Conservation (phyloP, 2,797 vertebrate species). For the Phrynocephalus vlangalii region DNA sequence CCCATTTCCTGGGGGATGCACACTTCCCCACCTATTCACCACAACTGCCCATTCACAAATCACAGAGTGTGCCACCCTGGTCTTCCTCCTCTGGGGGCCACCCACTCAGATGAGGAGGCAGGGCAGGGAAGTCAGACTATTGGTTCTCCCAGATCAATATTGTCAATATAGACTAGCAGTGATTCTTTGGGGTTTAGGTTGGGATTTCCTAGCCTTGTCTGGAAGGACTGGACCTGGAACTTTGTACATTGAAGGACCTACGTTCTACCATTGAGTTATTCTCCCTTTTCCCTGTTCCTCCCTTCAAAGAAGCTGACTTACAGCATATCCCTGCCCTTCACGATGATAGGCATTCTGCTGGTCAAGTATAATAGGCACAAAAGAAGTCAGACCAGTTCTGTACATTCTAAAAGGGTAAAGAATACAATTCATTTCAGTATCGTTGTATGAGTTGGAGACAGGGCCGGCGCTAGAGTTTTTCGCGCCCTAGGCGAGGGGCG, state of each 20-base stretch:
- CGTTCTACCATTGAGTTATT: background rate
- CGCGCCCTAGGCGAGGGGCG: too few species aligned
- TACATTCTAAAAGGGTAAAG: background rate
- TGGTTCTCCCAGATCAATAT: background rate
- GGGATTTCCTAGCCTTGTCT: background rate
- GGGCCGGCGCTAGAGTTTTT: too few species aligned
- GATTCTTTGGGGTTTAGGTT: background rate
- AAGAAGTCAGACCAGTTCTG: background rate
- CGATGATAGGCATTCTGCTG: background rate
- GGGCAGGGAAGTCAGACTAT: background rate
- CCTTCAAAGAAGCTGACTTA: background rate
- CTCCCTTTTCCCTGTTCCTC: background rate
- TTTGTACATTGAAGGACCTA: background rate
- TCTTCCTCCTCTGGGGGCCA: too few species aligned
- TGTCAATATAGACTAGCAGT: background rate
- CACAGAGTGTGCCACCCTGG: too few species aligned
- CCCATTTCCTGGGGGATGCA: too few species aligned
- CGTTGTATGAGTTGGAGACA: conserved; percentile 15
- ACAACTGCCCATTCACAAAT: too few species aligned
- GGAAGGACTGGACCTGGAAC: background rate
- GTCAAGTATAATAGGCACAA: conserved; percentile 10
- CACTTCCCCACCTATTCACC: too few species aligned
- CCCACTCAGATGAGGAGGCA: too few species aligned
- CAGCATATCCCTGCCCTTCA: background rate
- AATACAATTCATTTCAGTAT: background rate